Evolutionary conservation across 2,113 vertebrate genomes (phyloP), one percentile per base, ranked within the genome.

Genomic region (Andinoacara biseriatus): DNA sequence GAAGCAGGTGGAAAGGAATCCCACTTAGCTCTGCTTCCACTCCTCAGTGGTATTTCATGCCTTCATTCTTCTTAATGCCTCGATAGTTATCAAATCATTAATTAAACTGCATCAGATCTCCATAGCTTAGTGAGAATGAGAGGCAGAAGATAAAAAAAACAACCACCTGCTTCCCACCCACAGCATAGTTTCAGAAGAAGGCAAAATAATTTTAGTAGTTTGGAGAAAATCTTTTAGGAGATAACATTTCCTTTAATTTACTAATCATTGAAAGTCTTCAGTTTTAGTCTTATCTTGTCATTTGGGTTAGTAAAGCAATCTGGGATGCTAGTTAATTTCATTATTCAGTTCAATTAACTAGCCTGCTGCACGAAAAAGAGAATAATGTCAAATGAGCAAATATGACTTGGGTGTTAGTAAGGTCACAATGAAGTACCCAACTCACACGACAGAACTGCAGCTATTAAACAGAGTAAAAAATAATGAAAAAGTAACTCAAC

Each of bases 51-150:
- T 77, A 26, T 74, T 49, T 76, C 78, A 67, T 18, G 67, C 35
- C 61, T 6, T 26, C 2, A 49, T 43, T 82, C 33, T n/a, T 78
- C 74, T 75, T 61, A 74, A 81, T 54, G 54, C 76, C 33, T 86
- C 62, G 15, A 76, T 77, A 65, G 38, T 67, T 80, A 81, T 72
- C 78, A 63, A 80, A 72, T 85, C 69, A 62, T 84, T 86, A 80
- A 86, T 85, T 78, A 84, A 84, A 77, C 29, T 31, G 33, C 60
- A 75, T 67, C 26, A 60, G 26, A 72, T 83, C 63, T 86, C 22
- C 46, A 43, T 65, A 11, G 57, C 13, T 54, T 52, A 15, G 46
- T 6, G 81, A 63, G 40, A 46, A 5, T 38, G 15, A n/a, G 67
- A 38, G 43, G 24, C 59, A 17, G 63, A 46, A 78, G 20, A 35